A percentile compares a stretch with the other conserved stretches of the same genome.
These are phyloP conservation scores for Rhynchomys soricoides DNA, from an alignment of 2,113 vertebrate species.

Conservation along the genomic window DNA sequence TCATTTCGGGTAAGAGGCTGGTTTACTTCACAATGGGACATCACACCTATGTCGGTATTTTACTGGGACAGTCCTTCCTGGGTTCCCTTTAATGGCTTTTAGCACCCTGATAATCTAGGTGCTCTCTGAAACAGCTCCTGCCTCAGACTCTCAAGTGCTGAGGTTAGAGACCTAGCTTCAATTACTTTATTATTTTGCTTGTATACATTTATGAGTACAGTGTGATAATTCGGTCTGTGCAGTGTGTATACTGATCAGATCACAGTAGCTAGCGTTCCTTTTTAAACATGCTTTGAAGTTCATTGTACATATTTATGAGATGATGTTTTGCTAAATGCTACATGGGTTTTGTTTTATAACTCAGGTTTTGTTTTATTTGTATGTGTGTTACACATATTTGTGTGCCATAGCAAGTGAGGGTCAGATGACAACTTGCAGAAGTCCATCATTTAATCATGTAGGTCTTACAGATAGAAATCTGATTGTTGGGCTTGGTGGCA, in stretches of 20 bases:
- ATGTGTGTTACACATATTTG: neutral
- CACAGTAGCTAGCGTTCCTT: neutral
- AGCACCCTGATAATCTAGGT: neutral
- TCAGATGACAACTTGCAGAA: neutral
- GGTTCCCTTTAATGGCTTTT: neutral
- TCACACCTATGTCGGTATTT: neutral
- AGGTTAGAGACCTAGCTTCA: neutral
- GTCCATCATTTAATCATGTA: neutral
- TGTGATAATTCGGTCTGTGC: neutral
- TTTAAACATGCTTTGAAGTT: neutral
- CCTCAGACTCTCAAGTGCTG: neutral
- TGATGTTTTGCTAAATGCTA: neutral
- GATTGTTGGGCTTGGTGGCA: neutral
- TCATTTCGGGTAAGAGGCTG: neutral
- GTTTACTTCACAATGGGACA: neutral
- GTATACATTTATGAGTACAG: neutral
- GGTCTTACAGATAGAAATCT: too few relatives aligned
- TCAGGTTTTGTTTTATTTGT: neutral
- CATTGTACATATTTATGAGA: neutral
- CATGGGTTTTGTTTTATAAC: constrained; percentile 28
- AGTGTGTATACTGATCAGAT: neutral
- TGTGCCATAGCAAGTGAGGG: too few relatives aligned
- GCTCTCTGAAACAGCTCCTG: neutral
- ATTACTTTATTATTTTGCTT: neutral
- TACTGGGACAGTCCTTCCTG: neutral